Conservation (phyloP, 2,797 vertebrate genomes). For the Chrysocyon brachyurus region DNA sequence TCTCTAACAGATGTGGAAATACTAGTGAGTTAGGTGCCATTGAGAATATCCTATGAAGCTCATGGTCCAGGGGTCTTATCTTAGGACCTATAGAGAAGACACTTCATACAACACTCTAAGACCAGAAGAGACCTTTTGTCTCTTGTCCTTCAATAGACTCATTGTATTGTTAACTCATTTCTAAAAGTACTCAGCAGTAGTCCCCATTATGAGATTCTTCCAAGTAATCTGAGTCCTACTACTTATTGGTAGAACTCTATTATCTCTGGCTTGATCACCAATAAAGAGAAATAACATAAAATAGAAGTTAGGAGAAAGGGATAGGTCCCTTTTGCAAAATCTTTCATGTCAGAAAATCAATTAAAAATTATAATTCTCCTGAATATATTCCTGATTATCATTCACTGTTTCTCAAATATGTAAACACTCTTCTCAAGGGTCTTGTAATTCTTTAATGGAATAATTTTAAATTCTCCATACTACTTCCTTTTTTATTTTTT, state of each 20-base stretch:
- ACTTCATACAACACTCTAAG: neutral
- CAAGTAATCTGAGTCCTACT: neutral
- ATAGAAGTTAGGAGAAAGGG: neutral
- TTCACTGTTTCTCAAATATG: neutral
- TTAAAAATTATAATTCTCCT: slow-evolving; percentile 22
- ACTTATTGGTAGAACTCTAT: neutral
- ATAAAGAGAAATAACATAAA: slow-evolving; percentile 18
- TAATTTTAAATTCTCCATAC: neutral
- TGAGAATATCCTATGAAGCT: neutral
- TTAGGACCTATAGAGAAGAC: neutral
- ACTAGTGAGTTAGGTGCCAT: neutral
- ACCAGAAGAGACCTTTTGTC: neutral
- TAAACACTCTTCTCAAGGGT: neutral
- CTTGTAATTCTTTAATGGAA: neutral
- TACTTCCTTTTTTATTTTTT: neutral
- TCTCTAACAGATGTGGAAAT: neutral
- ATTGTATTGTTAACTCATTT: neutral
- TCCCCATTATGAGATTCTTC: slow-evolving; percentile 25
- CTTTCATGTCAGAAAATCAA: neutral
- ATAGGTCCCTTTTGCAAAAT: neutral
- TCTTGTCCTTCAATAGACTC: neutral
- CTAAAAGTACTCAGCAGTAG: neutral
- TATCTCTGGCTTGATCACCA: neutral
- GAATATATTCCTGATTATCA: neutral
- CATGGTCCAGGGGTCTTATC: neutral